Base-by-base conservation (phyloP, 2,113 vertebrate species). In the Triplophysa tibetana region DNA sequence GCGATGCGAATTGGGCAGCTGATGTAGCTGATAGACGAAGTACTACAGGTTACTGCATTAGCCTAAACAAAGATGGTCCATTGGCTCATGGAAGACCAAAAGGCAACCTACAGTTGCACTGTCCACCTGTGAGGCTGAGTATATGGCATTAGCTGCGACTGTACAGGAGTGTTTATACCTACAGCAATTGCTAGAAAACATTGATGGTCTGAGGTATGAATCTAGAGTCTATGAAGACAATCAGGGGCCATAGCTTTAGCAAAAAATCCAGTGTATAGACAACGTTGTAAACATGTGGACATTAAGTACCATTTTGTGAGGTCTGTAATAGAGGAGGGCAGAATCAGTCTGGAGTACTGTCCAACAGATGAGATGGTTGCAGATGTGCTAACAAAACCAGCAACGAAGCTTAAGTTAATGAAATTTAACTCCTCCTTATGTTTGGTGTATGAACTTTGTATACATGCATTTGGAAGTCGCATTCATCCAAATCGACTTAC, bases 41-140 rank as follows among this genome's bases (percentile, higher is more conserved):
- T 24, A 24, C 24, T 24, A 24, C 24, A 2, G 24, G 24, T 24
- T 24, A 24, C 24, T 24, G 24, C 24, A 23, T 69, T 45, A 69
- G n/a, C 17, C 58, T 24, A 13, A 61, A 24, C 21, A 61, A 10
- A 24, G 13, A 61, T 61, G 58, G 58, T 61, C 58, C 58, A 60
- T 68, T 68, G 66, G 41, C 41, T 68, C 66, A 48, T 48, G 41
- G 5, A 63, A 63, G 21, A 24, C 61, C 11, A 63, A 63, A 21
- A 63, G 24, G 2, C 23, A 64, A 12, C 23, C 62, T 21, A 64
- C 62, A 45, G 8, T 2, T 11, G 43, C 24, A 24, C 24, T 24
- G 24, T 24, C 24, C 24, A 24, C 24, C 24, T 24, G 24, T 24
- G 24, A 24, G 8, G 43, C 43, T 45, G 43, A 45, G 43, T 45